A percentile compares a stretch with the other conserved stretches of the same genome.
These are phyloP conservation scores for Heterodera schachtii DNA, from an alignment of 1,140 invertebrate genomes.

Conservation along the genomic window DNA sequence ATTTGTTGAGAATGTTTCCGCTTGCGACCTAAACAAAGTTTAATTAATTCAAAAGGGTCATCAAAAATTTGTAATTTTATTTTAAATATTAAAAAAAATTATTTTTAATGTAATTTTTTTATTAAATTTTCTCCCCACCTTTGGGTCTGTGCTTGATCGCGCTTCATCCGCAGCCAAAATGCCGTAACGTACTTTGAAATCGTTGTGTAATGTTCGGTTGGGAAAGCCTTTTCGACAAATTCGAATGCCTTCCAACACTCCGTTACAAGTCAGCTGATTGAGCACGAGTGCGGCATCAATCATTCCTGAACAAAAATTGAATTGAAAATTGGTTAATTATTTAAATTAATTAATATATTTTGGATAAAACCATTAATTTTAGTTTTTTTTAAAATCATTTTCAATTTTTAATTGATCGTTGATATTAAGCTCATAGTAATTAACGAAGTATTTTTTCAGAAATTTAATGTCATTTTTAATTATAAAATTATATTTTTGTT, in stretches of 20 bases:
- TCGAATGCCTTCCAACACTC: constrained; percentile 99
- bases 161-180: constrained; percentile 61
- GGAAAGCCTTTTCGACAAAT: constrained; percentile 91
- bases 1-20: constrained; percentile 69
- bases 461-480: too few relatives aligned
- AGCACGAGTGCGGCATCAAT: constrained; percentile 70
- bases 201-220: constrained; percentile 40
- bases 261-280: constrained; percentile 99
- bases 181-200: constrained; percentile 52
- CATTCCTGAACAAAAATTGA: constrained; percentile 41
- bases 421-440: too few relatives aligned
- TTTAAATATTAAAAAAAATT: not conserved
- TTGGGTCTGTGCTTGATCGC: constrained; percentile 54
- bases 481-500: too few relatives aligned
- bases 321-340: too few relatives aligned
- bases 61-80: not conserved
- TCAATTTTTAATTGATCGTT: too few relatives aligned
- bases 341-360: too few relatives aligned
- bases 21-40: constrained; percentile 16
- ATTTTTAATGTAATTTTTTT: not conserved
- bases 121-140: constrained; percentile 31
- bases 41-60: not conserved
- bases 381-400: not conserved
- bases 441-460: too few relatives aligned
- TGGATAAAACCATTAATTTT: too few relatives aligned